Conservation (phyloP, 2,797 vertebrate species). For the Pampus argenteus region DNA sequence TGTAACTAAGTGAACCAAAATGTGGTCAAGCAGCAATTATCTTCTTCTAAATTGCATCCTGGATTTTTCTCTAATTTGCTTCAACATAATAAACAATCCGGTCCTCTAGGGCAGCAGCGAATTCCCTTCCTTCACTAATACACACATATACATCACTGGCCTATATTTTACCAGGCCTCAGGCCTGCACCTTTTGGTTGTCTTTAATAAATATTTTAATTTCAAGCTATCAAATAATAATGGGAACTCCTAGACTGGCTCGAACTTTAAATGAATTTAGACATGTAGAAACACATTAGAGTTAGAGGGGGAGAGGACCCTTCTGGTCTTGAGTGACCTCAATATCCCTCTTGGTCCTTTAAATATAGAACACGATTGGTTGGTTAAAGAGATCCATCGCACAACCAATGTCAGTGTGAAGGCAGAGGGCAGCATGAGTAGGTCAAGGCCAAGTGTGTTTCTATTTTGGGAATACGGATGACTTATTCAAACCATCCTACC, state of each 20-base stretch:
- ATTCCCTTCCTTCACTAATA: constrained; percentile 11
- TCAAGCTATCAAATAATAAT: constrained; percentile 64
- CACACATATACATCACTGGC: constrained; percentile 36
- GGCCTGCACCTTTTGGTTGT: constrained; percentile 55
- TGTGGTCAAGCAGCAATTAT: constrained; percentile 63
- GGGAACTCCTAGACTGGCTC: constrained; percentile 15
- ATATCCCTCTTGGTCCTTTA: constrained; percentile 18
- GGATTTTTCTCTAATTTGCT: constrained; percentile 38
- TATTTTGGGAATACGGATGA: constrained; percentile 78
- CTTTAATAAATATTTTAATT: constrained; percentile 74
- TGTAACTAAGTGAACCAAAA: constrained; percentile 45
- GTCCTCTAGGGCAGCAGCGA: constrained; percentile 25
- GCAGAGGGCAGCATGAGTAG: constrained; percentile 41
- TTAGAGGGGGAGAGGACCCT: constrained; percentile 10
- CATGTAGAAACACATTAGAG: constrained; percentile 7
- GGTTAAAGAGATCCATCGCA: constrained; percentile 37
- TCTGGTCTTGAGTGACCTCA: constrained; percentile 37
- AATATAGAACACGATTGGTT: constrained; percentile 9
- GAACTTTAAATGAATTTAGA: constrained; percentile 8
- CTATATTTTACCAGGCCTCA: constrained; percentile 48
- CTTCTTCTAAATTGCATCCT: constrained; percentile 61
- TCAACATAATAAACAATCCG: constrained; percentile 43
- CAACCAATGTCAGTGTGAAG: constrained; percentile 38
- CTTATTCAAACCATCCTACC: constrained; percentile 80
- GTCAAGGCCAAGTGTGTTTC: constrained; percentile 70